These are phyloP conservation scores for Nomada ferruginata DNA, from an alignment of 2,888 invertebrate genomes.

Conservation along the genomic window DNA sequence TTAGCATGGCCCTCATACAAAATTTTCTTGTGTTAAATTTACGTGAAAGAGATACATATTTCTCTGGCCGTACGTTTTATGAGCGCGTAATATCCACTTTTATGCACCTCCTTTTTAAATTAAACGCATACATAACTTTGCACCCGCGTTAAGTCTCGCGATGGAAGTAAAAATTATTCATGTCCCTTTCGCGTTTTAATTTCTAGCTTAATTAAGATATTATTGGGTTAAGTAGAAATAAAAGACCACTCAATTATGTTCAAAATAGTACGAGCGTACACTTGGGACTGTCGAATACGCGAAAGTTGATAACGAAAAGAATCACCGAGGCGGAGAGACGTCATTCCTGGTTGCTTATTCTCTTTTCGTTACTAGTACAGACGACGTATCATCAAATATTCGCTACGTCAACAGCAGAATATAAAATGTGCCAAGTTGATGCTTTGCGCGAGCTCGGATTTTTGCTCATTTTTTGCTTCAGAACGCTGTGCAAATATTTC, in stretches of 20 bases:
- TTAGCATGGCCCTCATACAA: not conserved
- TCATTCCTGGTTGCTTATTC: slow-evolving; percentile 27
- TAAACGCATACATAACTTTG: not conserved
- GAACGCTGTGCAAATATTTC: slow-evolving; percentile 30
- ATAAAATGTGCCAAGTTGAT: slow-evolving; percentile 44
- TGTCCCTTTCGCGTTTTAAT: not conserved
- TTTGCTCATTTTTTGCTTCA: slow-evolving; percentile 25
- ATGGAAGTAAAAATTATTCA: not conserved
- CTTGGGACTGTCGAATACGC: not conserved
- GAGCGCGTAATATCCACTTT: not conserved
- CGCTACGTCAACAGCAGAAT: slow-evolving; percentile 48
- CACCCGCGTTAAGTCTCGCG: not conserved
- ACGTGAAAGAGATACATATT: slow-evolving; percentile 18
- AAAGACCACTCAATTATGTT: not conserved
- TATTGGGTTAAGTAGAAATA: not conserved
- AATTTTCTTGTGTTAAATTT: not conserved
- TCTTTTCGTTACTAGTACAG: slow-evolving; percentile 31
- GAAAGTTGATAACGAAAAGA: slow-evolving; percentile 6
- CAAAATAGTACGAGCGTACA: not conserved
- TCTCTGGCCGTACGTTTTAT: not conserved
- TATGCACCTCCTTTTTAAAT: not conserved
- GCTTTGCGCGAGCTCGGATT: slow-evolving; percentile 31
- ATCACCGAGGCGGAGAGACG: slow-evolving; percentile 5
- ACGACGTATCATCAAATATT: slow-evolving; percentile 49
- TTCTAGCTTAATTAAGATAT: not conserved